Base-by-base conservation (phyloP, 2,888 invertebrate genomes). In the Teleogryllus oceanicus region DNA sequence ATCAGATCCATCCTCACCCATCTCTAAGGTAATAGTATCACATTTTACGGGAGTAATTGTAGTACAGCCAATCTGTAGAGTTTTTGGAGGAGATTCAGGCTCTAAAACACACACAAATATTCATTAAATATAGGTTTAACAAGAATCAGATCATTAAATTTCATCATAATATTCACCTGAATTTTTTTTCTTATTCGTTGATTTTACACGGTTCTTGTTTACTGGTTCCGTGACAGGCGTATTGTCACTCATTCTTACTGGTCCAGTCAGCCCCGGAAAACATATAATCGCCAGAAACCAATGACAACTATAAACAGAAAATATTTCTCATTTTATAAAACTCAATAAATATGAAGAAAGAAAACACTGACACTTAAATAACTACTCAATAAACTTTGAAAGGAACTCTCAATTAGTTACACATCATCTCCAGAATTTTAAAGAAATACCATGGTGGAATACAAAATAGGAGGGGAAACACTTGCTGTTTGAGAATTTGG, bases 201-300 rank as follows among this genome's bases (percentile, higher is more conserved):
- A 85, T 86, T 76, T 82, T 21, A 20, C 76, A 37, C 37, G 81
- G 50, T 49, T 76, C 18, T 77, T 79, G 3, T 75, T 49, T 74
- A 50, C 21, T 24, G 74, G 75, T 21, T 76, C 92, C 82, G 90
- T 88, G 86, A 83, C 50, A 20, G 85, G 84, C 20, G 81, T 81
- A 24, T 83, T 82, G 78, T 84, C 84, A 49, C 81, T 78, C 78
- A 84, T 82, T 11, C 84, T 78, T 10, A 83, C 84, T 79, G 92
- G 91, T 0, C 93, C 93, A 78, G 92, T 92, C 83, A 96, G 88
- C 79, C 94, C 93, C 76, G 99, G 98, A 87, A 94, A 98, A 87
- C 98, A 99, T 80, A 99, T 95, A 78, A 99, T 96, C 2, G 97
- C 98, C 84, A 99, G 90, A 88, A 96, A 98, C 99, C 99, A 99